phyloP scores from a whole-genome alignment of 1,140 invertebrate genomes.

The Littorina saxatilis region DNA sequence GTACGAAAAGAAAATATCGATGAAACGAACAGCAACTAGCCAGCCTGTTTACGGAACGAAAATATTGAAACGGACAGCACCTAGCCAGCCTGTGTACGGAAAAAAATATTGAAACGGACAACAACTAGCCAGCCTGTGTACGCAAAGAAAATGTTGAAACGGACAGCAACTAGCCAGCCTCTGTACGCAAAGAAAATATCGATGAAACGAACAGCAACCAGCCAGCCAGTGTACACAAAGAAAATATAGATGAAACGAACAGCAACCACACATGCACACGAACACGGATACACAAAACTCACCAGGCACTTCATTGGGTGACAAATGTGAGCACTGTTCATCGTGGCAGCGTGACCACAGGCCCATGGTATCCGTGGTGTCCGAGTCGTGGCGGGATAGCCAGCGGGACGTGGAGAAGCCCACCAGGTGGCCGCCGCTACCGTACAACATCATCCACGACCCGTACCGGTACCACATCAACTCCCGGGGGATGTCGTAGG shows the following conservation, averaged over 20 bases:
- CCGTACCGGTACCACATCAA: conserved; percentile 33
- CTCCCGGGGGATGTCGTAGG: not conserved
- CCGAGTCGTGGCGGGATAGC: not conserved
- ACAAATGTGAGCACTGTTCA: not conserved
- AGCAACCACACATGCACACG: not conserved
- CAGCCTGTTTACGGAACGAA: too few relatives aligned
- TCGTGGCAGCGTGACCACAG: conserved; percentile 25
- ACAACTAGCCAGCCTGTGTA: too few relatives aligned
- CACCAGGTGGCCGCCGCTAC: conserved; percentile 19
- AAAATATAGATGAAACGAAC: not conserved
- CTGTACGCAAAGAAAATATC: too few relatives aligned
- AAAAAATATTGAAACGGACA: too few relatives aligned
- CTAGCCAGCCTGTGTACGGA: too few relatives aligned
- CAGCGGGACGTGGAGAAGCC: conserved; percentile 34
- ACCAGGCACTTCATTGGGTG: not conserved
- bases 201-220: too few relatives aligned
- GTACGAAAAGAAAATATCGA: too few relatives aligned
- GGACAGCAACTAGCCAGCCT: too few relatives aligned
- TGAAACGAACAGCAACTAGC: too few relatives aligned
- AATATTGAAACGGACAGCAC: too few relatives aligned
- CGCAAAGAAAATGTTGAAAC: too few relatives aligned
- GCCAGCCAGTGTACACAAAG: too few relatives aligned
- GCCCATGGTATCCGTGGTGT: not conserved
- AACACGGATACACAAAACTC: not conserved
- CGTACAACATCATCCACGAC: conserved; percentile 31